Percentiles rank a stretch among this genome's conserved stretches.
These are phyloP conservation scores for Pseudolaguvia tuberculata DNA, from an alignment of 2,113 vertebrate species.

Conservation along the genomic window DNA sequence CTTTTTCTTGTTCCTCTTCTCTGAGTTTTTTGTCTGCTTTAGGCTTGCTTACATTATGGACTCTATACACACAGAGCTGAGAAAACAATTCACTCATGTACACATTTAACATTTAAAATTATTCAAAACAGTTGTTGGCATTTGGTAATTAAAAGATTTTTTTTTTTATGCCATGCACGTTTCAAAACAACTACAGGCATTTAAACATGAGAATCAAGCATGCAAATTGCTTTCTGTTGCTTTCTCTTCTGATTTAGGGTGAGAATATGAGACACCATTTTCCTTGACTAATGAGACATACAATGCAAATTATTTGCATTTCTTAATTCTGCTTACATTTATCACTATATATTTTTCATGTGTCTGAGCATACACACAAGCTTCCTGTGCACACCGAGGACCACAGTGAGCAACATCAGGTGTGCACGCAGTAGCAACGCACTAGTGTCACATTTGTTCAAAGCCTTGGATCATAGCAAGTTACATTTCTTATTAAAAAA, in stretches of 20 bases:
- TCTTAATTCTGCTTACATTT: slow-evolving; percentile 64
- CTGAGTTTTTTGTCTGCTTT: neutral
- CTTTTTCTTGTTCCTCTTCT: no score
- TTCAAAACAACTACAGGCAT: slow-evolving; percentile 67
- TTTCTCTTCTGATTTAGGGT: slow-evolving; percentile 53
- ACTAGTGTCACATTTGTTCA: no score
- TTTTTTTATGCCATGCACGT: slow-evolving; percentile 67
- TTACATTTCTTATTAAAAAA: no score
- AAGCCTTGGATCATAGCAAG: no score
- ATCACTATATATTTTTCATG: slow-evolving; percentile 64
- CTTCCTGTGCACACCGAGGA: no score
- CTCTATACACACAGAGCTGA: neutral
- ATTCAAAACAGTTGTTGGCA: slow-evolving; percentile 66
- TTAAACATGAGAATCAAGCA: slow-evolving; percentile 64
- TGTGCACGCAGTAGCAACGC: no score
- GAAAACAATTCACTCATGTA: no score
- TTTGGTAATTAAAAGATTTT: slow-evolving; percentile 74
- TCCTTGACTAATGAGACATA: slow-evolving; percentile 62
- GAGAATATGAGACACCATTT: slow-evolving; percentile 65
- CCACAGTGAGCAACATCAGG: no score
- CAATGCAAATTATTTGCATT: slow-evolving; percentile 65
- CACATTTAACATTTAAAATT: no score
- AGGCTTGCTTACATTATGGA: neutral
- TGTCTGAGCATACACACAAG: no score
- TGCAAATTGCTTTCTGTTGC: slow-evolving; percentile 65